Conservation (phyloP, 2,888 invertebrate genomes). For the Macaria notata region DNA sequence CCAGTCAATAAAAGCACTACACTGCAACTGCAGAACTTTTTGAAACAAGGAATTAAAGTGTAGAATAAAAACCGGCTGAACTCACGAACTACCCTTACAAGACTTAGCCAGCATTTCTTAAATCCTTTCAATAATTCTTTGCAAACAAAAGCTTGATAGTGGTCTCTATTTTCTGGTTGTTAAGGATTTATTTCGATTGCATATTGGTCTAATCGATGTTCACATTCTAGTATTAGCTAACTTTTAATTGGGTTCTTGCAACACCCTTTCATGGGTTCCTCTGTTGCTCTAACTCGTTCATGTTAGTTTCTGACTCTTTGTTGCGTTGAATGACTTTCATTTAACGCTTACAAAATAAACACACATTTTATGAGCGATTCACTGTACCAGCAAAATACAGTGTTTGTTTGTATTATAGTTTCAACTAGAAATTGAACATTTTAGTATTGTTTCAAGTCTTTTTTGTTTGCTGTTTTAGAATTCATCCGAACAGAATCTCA, state of each 20-base stretch:
- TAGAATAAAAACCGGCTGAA: slow-evolving; percentile 3
- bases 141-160: neutral
- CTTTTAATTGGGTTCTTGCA: slow-evolving; percentile 69
- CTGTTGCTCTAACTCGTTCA: slow-evolving; percentile 24
- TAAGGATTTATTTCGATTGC: slow-evolving; percentile 10
- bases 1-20: too few relatives aligned
- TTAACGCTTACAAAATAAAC: neutral
- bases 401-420: too few relatives aligned
- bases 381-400: neutral
- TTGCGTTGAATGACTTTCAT: slow-evolving; percentile 17
- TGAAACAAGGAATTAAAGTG: slow-evolving; percentile 1
- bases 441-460: too few relatives aligned
- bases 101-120: slow-evolving; percentile 10
- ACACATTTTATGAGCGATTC: neutral
- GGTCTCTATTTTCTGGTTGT: neutral
- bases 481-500: too few relatives aligned
- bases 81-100: slow-evolving; percentile 4
- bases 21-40: neutral
- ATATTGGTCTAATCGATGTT: slow-evolving; percentile 17
- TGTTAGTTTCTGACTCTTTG: slow-evolving; percentile 26
- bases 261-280: slow-evolving; percentile 46
- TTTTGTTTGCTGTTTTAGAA: too few relatives aligned
- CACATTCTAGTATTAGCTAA: slow-evolving; percentile 52
- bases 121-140: slow-evolving; percentile 13
- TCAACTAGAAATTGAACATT: too few relatives aligned